These are phyloP conservation scores for Scaeva pyrastri DNA, from an alignment of 2,888 invertebrate genomes.

Conservation along the genomic window DNA sequence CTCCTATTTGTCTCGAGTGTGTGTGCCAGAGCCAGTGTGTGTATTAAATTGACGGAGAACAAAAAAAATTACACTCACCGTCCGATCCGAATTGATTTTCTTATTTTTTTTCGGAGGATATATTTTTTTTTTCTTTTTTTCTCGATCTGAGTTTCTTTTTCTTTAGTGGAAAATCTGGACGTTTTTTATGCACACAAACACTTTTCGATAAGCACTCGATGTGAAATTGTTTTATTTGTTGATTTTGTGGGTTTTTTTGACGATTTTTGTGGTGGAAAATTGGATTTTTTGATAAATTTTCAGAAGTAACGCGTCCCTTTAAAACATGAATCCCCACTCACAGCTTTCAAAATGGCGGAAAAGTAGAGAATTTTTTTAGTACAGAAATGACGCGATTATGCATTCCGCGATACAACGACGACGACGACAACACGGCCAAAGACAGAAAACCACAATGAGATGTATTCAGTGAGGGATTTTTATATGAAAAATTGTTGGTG, in stretches of 20 bases:
- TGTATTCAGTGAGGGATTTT: slow-evolving; percentile 47
- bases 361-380: slow-evolving; percentile 80
- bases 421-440: slow-evolving; percentile 10
- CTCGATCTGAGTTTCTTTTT: slow-evolving; percentile 44
- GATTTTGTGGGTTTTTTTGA: slow-evolving; percentile 57
- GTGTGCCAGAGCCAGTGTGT: slow-evolving; percentile 42
- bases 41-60: slow-evolving; percentile 72
- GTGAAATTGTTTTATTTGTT: slow-evolving; percentile 59
- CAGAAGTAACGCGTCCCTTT: slow-evolving; percentile 83
- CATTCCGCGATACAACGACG: slow-evolving; percentile 71
- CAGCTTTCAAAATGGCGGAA: slow-evolving; percentile 84
- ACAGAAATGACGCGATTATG: slow-evolving; percentile 83
- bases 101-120: slow-evolving; percentile 68
- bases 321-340: slow-evolving; percentile 82
- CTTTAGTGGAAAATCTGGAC: slow-evolving; percentile 55
- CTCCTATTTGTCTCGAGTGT: slow-evolving; percentile 20
- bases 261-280: slow-evolving; percentile 68
- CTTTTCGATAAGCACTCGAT: slow-evolving; percentile 62
- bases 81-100: slow-evolving; percentile 76
- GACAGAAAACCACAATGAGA: not conserved
- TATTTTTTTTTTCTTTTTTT: slow-evolving; percentile 64
- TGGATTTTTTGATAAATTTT: slow-evolving; percentile 80
- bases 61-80: slow-evolving; percentile 75
- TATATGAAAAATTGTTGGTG: not conserved
- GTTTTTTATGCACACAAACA: slow-evolving; percentile 73